These are phyloP conservation scores for Ormyrus thymus DNA, from an alignment of 2,888 invertebrate species.

Conservation along the genomic window DNA sequence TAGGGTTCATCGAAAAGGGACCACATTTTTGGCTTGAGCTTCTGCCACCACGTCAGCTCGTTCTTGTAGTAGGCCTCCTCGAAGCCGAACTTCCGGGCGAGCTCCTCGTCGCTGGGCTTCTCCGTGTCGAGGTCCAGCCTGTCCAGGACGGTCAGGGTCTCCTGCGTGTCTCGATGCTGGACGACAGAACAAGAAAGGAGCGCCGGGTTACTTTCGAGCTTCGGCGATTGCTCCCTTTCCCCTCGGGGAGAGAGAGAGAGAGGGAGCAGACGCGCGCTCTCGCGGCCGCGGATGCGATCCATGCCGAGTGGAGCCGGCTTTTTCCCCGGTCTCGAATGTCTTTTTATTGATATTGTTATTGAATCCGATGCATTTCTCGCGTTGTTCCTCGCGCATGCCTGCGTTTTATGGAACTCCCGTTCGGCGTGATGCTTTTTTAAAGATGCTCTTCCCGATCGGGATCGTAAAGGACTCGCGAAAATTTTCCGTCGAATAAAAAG, in stretches of 20 bases:
- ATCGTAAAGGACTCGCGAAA: no score
- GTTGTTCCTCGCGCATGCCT: no score
- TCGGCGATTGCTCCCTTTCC: no score
- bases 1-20: slow-evolving; percentile 99
- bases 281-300: no score
- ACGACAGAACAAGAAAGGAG: not conserved
- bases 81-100: slow-evolving; percentile 97
- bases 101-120: slow-evolving; percentile 97
- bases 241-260: slow-evolving; percentile 5
- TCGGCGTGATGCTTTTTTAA: no score
- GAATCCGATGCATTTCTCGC: no score
- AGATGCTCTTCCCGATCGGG: no score
- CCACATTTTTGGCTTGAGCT: slow-evolving; percentile 98
- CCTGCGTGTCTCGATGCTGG: slow-evolving; percentile 98
- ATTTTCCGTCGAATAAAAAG: no score
- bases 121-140: slow-evolving; percentile 98
- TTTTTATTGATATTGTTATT: no score
- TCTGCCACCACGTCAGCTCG: slow-evolving; percentile 96
- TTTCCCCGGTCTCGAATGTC: no score
- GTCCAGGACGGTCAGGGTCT: slow-evolving; percentile 98
- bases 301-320: no score
- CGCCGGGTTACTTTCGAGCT: not conserved
- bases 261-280: not conserved
- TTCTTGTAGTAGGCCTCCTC: slow-evolving; percentile 95
- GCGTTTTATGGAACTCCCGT: no score